These are phyloP conservation scores for Homalodisca vitripennis DNA, from an alignment of 1,140 invertebrate species.

Conservation along the genomic window DNA sequence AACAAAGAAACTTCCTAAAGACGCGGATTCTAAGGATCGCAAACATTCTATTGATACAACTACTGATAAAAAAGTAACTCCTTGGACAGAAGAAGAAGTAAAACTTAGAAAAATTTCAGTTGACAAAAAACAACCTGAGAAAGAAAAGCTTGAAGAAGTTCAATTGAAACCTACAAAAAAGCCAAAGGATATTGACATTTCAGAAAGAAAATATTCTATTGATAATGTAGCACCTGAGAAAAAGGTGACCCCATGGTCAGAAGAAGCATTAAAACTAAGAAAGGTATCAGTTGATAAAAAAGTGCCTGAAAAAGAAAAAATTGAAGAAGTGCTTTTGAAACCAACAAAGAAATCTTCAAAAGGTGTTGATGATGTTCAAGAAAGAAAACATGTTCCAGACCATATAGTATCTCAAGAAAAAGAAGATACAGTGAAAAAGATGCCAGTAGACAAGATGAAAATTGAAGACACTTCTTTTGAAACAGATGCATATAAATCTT, in stretches of 20 bases:
- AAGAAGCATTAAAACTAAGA: constrained; percentile 3
- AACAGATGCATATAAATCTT: neutral
- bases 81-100: constrained; percentile 25
- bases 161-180: constrained; percentile 35
- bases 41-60: constrained; percentile 3
- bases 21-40: neutral
- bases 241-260: constrained; percentile 8
- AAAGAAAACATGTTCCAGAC: neutral
- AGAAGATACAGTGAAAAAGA: neutral
- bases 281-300: constrained; percentile 18
- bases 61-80: neutral
- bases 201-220: constrained; percentile 12
- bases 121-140: constrained; percentile 14
- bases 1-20: neutral
- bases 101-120: neutral
- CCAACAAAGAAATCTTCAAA: neutral
- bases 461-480: neutral
- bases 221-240: neutral
- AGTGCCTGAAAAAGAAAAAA: constrained; percentile 17
- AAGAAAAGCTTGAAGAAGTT: constrained; percentile 28
- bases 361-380: neutral
- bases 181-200: constrained; percentile 33
- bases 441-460: no score
- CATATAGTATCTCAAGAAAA: no score
- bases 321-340: constrained; percentile 22